Conservation (phyloP, 92 coral and sea anemone species). For the Isaurus tuberculatus region DNA sequence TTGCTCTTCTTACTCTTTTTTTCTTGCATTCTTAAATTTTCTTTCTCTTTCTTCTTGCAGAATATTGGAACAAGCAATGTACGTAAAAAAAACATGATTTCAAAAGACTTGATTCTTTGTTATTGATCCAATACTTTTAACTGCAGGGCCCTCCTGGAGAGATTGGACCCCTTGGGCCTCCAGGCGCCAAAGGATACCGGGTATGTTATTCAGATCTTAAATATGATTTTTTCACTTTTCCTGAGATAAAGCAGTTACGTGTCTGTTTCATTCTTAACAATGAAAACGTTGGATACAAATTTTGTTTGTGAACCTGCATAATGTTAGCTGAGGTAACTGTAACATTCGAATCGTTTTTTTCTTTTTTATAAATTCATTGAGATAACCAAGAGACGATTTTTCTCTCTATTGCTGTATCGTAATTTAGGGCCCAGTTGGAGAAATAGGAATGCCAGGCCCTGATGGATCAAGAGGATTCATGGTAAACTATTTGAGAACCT, state of each 20-base stretch:
- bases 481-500: no score
- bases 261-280: background rate
- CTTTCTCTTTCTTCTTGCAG: no score
- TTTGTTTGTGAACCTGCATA: no score
- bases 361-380: no score
- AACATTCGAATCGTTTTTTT: no score
- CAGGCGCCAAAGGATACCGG: constrained; percentile 34
- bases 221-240: background rate
- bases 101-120: background rate
- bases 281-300: no score
- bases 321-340: no score
- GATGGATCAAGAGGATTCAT: background rate
- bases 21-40: no score
- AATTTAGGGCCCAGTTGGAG: background rate
- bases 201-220: background rate
- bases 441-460: background rate
- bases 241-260: no score
- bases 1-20: no score
- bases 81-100: background rate
- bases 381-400: no score
- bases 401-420: background rate
- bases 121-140: background rate
- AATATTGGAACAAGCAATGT: no score
- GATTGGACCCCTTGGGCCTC: constrained; percentile 10
- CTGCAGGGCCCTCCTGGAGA: constrained; percentile 21